Percentiles rank a stretch among this genome's conserved stretches.
phyloP scores from a whole-genome alignment of 2,888 invertebrate genomes.

The Drosophila anomalata region DNA sequence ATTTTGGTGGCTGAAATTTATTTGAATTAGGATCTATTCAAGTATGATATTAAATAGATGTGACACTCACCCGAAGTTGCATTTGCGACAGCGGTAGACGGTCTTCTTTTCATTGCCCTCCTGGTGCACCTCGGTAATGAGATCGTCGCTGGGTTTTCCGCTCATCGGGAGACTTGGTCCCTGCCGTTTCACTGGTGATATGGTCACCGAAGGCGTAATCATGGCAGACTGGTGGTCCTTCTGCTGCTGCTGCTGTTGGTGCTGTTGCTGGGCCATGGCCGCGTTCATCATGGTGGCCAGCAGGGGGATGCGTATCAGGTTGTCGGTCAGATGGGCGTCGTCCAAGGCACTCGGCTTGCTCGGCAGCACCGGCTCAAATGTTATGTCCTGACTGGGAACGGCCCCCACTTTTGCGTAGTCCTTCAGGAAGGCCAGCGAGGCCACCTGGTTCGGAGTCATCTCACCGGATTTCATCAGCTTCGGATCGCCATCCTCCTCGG shows the following conservation, averaged over 20 bases:
- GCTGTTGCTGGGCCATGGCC: slow-evolving; percentile 80
- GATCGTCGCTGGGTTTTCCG: slow-evolving; percentile 87
- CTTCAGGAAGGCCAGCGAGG: slow-evolving; percentile 85
- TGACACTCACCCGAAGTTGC: slow-evolving; percentile 89
- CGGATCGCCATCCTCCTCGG: slow-evolving; percentile 84
- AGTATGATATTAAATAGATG: too few relatives aligned
- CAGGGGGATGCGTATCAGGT: slow-evolving; percentile 76
- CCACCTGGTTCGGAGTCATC: slow-evolving; percentile 84
- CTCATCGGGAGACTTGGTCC: slow-evolving; percentile 83
- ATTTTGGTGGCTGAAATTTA: slow-evolving; percentile 85
- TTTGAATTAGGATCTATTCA: background rate
- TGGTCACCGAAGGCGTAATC: slow-evolving; percentile 81
- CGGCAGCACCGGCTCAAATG: slow-evolving; percentile 75
- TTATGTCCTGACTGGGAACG: slow-evolving; percentile 73
- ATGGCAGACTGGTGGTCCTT: slow-evolving; percentile 71
- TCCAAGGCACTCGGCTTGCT: slow-evolving; percentile 57
- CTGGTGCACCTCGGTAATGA: slow-evolving; percentile 84
- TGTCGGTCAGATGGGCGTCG: slow-evolving; percentile 70
- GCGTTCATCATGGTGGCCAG: slow-evolving; percentile 81
- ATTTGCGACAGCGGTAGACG: slow-evolving; percentile 95
- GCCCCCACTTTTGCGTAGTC: slow-evolving; percentile 83
- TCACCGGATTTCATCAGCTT: slow-evolving; percentile 84
- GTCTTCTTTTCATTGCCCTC: slow-evolving; percentile 88
- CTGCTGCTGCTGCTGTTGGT: slow-evolving; percentile 72
- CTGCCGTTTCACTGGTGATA: slow-evolving; percentile 80